These are phyloP conservation scores for Zoroaster sp. DNA, from an alignment of 53 echinoderm and acorn worm genomes.

Conservation along the genomic window DNA sequence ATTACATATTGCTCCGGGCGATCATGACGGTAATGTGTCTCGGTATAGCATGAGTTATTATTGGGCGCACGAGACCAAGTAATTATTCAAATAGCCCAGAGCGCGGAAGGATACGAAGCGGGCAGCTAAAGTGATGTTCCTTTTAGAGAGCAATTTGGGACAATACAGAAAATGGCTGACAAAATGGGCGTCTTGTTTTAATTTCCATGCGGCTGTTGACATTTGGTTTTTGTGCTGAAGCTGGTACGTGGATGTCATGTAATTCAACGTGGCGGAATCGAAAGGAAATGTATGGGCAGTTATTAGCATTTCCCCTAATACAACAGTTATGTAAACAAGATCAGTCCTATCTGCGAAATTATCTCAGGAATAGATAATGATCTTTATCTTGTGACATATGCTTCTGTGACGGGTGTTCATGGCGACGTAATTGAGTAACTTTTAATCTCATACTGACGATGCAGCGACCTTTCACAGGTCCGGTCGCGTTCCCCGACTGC, in stretches of 20 bases:
- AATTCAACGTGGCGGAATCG: neutral
- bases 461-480: neutral
- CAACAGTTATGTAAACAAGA: neutral
- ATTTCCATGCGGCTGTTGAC: conserved; percentile 18
- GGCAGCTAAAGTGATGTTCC: conserved; percentile 3
- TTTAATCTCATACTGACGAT: neutral
- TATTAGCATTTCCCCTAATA: neutral
- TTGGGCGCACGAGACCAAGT: conserved; percentile 21
- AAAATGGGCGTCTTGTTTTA: neutral
- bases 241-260: neutral
- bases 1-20: neutral
- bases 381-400: too few species aligned
- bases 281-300: neutral
- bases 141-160: conserved; percentile 2
- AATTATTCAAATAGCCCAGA: conserved; percentile 29
- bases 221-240: neutral
- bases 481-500: neutral
- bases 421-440: neutral
- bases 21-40: neutral
- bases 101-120: conserved; percentile 28
- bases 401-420: neutral
- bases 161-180: neutral
- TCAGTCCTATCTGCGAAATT: neutral
- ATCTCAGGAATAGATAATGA: neutral
- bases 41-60: neutral